Conservation (phyloP, 2,113 vertebrate species). For the Tretioscincus oriximinensis region DNA sequence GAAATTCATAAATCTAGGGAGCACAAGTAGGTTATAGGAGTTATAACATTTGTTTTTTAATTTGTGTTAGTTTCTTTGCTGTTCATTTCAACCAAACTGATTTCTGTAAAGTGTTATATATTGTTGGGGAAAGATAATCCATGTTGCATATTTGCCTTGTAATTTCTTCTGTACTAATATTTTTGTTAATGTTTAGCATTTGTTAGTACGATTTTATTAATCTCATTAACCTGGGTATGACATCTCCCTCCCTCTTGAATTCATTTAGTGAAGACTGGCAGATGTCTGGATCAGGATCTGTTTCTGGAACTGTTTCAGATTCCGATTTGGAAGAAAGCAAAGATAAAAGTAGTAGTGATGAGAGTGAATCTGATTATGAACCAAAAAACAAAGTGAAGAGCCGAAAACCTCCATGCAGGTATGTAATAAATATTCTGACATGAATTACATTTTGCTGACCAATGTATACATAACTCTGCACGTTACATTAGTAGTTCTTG, state of each 20-base stretch:
- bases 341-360: conserved; percentile 84
- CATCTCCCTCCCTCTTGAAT: conserved; percentile 43
- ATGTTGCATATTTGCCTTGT: too few species aligned
- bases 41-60: too few species aligned
- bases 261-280: conserved; percentile 81
- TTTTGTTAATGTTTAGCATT: too few species aligned
- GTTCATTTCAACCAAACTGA: too few species aligned
- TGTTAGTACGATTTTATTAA: rapidly evolving
- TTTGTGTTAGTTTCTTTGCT: too few species aligned
- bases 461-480: too few species aligned
- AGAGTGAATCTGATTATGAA: conserved; percentile 95
- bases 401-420: conserved; percentile 92
- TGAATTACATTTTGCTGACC: not conserved
- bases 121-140: too few species aligned
- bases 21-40: too few species aligned
- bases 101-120: too few species aligned
- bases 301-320: conserved; percentile 77
- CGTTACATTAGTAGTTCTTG: too few species aligned
- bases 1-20: too few species aligned
- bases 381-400: conserved; percentile 94
- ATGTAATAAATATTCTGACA: conserved; percentile 19
- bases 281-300: conserved; percentile 88
- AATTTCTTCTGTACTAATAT: too few species aligned
- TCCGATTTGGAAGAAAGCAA: conserved; percentile 83
- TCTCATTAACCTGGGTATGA: conserved; percentile 13